Conservation (phyloP, 1,140 invertebrate species). For the Cydia amplana region DNA sequence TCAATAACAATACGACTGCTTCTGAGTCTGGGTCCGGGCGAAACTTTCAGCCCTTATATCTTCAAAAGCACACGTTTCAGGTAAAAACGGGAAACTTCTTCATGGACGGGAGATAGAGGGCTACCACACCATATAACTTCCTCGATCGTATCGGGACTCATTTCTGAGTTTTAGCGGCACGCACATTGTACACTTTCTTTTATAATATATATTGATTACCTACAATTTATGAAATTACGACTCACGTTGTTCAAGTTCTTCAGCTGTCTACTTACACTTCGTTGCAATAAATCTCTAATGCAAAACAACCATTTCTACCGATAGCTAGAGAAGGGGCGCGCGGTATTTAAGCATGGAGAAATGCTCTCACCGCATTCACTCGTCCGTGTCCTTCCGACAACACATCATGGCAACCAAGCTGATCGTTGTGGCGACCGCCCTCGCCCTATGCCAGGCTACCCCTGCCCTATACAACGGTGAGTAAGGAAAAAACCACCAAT, state of each 20-base stretch:
- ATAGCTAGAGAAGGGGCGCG: conserved; percentile 48
- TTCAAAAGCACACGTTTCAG: too few relatives aligned
- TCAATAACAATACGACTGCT: too few relatives aligned
- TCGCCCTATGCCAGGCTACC: background rate
- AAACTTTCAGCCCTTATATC: too few relatives aligned
- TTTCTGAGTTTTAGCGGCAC: too few relatives aligned
- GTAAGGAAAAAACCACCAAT: conserved; percentile 14
- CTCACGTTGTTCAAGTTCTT: background rate
- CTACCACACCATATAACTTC: too few relatives aligned
- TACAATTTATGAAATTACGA: too few relatives aligned
- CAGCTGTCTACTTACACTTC: background rate
- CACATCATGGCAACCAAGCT: background rate
- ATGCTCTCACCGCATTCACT: conserved; percentile 74
- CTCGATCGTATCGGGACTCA: too few relatives aligned
- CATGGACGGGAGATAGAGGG: too few relatives aligned
- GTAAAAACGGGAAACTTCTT: too few relatives aligned
- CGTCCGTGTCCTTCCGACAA: conserved; percentile 50
- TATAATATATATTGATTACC: too few relatives aligned
- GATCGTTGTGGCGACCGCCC: background rate
- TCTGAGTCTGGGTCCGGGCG: too few relatives aligned
- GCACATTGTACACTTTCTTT: too few relatives aligned
- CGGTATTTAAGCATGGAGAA: conserved; percentile 73
- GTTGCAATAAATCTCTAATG: background rate
- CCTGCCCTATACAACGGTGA: conserved; percentile 61
- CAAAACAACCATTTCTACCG: background rate